Evolutionary conservation across 2,888 invertebrate genomes (phyloP), one percentile per base, ranked within the genome.

Genomic region (Drosophila kuntzei): DNA sequence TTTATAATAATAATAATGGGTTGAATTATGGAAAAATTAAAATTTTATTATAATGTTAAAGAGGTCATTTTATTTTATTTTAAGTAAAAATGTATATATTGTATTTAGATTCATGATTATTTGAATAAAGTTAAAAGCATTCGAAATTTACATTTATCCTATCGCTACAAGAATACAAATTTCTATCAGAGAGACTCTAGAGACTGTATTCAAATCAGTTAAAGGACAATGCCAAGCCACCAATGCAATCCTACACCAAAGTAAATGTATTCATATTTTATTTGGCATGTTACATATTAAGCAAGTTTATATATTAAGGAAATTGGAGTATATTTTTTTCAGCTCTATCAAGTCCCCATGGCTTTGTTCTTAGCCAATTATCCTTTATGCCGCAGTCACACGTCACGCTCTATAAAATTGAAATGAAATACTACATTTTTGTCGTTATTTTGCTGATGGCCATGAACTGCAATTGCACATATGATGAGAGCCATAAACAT

Each of bases 381-480:
- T 86, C 77, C 84, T 71, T 83, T 86, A 70, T 76, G 70, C 37
- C 51, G 60, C 62, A 47, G 58, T 64, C 89, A 74, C 71, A 64
- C 64, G 80, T 80, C 74, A 88, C 80, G 87, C 80, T 66, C 71
- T 71, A 89, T 83, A 87, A 89, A 88, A 77, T 67, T 80, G 80
- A 87, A 88, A 83, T 88, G 80, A 83, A 86, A 83, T 74, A 89
- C 74, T 88, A 83, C 80, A 88, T 69, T 83, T 69, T 59, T 34
- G 71, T 86, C 83, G 74, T 88, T 86, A 73, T 69, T 68, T 61
- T 68, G 57, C 74, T 82, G 87, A 83, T 83, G 88, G 87, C 89
- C 87, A 72, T 86, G 84, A 83, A 83, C 87, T 83, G 89, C 89
- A 88, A 74, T 79, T 83, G 82, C 87, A 76, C 66, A 76, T 57